Evolutionary conservation across 2,888 invertebrate genomes (phyloP), one percentile per base, ranked within the genome.

Genomic region (Mongoloraphidia duomilia): DNA sequence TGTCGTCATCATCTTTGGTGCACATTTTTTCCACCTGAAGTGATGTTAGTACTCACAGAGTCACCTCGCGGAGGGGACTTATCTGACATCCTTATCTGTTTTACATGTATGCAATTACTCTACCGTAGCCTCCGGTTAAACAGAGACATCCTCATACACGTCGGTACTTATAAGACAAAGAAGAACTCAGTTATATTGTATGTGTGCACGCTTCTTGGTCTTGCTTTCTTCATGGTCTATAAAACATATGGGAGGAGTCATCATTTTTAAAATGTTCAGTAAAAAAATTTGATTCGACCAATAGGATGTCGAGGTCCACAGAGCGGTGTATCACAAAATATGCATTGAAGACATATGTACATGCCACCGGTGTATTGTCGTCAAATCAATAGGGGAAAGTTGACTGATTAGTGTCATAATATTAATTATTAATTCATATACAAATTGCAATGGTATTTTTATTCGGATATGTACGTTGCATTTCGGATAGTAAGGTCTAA

Each of bases 61-160:
- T 26, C 26, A 26, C 26, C 6, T 26, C 26, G 26, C 26, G 26
- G 26, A 14, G 40, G 40, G 59, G 56, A 57, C 58, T 62, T 62
- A 63, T 63, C 63, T 59, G 59, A 59, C 59, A 58, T 60, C 58
- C 33, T 57, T 59, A 63, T 64, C 63, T 61, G 54, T 59, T 58
- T 60, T 61, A 60, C 60, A 61, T 58, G 59, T 60, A 60, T 57
- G 63, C 64, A 63, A 64, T 64, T 64, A 64, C 61, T 60, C 61
- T 62, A 60, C 60, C 58, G 60, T 58, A 55, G 59, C 63, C 63
- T 57, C 56, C 54, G 58, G 63, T 61, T 54, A 55, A 50, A 49
- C 52, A 49, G 13, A 43, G 43, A 34, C 13, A 43, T 26, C 33
- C 4, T 26, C 34, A 43, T 43, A n/a, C 13, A 9, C 17, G n/a